Conservation (phyloP, 2,888 invertebrate genomes). For the Augiades crinisus region DNA sequence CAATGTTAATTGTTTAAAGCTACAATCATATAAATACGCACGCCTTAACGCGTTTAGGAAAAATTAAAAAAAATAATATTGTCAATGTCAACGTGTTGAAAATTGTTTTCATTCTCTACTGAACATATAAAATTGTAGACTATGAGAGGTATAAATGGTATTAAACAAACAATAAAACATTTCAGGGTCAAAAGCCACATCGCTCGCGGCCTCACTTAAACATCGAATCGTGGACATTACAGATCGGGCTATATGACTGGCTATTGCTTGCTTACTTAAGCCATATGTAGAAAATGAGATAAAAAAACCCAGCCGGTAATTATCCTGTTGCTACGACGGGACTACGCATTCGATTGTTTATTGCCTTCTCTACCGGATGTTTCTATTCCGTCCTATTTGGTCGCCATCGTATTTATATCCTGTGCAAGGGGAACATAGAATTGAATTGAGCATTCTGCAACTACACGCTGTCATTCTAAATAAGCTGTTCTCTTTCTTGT, state of each 20-base stretch:
- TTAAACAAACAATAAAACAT: no score
- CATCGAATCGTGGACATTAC: neutral
- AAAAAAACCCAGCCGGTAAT: slow-evolving; percentile 51
- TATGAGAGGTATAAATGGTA: no score
- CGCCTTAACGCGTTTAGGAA: no score
- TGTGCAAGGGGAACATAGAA: slow-evolving; percentile 27
- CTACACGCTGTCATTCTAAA: neutral
- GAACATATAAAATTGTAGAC: no score
- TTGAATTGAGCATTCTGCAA: slow-evolving; percentile 8
- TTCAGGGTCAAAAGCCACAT: no score
- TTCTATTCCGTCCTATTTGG: slow-evolving; percentile 50
- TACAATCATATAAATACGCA: no score
- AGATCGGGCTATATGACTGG: no score
- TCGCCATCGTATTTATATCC: slow-evolving; percentile 39
- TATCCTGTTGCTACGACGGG: slow-evolving; percentile 59
- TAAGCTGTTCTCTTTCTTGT: neutral
- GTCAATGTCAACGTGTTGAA: no score
- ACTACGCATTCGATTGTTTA: slow-evolving; percentile 62
- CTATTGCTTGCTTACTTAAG: slow-evolving; percentile 6
- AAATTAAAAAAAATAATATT: no score
- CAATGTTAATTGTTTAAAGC: no score
- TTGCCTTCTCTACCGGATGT: slow-evolving; percentile 66
- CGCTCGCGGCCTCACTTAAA: neutral
- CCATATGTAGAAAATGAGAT: slow-evolving; percentile 26
- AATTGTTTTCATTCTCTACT: no score